A percentile compares a stretch with the other conserved stretches of the same genome.
phyloP scores from a whole-genome alignment of 1,140 invertebrate genomes.

The Ditylenchus dipsaci region DNA sequence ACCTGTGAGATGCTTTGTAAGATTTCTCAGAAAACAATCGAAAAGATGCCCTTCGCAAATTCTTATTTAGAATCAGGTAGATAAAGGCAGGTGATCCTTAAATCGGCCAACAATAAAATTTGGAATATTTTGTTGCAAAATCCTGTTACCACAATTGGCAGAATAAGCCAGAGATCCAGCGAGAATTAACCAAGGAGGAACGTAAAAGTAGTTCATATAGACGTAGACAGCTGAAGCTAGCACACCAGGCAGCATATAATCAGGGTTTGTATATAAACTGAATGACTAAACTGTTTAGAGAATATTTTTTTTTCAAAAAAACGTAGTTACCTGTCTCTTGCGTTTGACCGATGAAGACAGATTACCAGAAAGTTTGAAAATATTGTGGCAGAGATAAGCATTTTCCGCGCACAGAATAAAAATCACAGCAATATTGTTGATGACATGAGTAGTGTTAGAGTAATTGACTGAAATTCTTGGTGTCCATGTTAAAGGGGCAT shows the following conservation, averaged over 20 bases:
- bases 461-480: background rate
- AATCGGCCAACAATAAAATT: background rate
- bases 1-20: background rate
- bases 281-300: background rate
- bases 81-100: background rate
- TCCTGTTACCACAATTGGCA: background rate
- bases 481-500: too few relatives aligned
- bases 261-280: conserved; percentile 19
- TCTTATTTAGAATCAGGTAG: background rate
- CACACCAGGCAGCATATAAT: conserved; percentile 7
- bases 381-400: background rate
- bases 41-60: background rate
- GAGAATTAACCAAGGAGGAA: background rate
- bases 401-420: conserved; percentile 4
- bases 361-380: background rate
- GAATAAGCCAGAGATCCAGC: conserved; percentile 56
- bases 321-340: background rate
- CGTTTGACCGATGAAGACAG: background rate
- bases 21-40: background rate
- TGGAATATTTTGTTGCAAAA: background rate
- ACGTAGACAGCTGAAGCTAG: conserved; percentile 9
- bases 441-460: conserved; percentile 4
- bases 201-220: conserved; percentile 21
- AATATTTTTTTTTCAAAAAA: background rate
- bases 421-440: conserved; percentile 20